Evolutionary conservation across 1,140 invertebrate species (phyloP).

Genomic region (Zophobas atratus): DNA sequence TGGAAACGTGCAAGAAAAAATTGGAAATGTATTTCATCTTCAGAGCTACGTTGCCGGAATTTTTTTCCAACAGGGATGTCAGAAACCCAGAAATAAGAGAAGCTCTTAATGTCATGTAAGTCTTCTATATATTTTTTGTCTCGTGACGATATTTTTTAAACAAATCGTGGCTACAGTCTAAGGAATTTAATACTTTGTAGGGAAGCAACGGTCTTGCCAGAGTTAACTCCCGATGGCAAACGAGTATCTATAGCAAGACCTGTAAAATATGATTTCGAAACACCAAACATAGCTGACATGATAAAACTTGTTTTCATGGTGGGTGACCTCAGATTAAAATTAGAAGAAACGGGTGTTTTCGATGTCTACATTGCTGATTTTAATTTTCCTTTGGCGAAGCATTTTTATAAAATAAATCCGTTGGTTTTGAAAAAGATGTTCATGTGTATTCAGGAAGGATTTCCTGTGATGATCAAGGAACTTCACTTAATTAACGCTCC

Average conservation of each 20-base stretch:
- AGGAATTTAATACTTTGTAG: background rate
- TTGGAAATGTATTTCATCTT: constrained; percentile 84
- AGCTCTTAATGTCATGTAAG: constrained; percentile 79
- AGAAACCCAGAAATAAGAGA: constrained; percentile 77
- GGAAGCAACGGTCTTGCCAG: background rate
- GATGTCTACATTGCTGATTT: constrained; percentile 85
- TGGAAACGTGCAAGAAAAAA: constrained; percentile 84
- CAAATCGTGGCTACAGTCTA: background rate
- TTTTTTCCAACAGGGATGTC: constrained; percentile 82
- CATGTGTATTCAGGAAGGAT: constrained; percentile 74
- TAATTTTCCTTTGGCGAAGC: constrained; percentile 76
- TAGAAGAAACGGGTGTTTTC: constrained; percentile 80
- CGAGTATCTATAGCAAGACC: background rate
- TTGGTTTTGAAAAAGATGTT: constrained; percentile 80
- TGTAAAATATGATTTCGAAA: constrained; percentile 70
- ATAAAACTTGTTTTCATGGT: constrained; percentile 85
- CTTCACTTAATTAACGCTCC: constrained; percentile 80
- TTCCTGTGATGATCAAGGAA: constrained; percentile 79
- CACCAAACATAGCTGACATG: constrained; percentile 74
- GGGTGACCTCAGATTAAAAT: constrained; percentile 80
- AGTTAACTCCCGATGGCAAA: background rate
- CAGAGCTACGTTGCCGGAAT: constrained; percentile 84
- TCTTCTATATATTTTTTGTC: constrained; percentile 1
- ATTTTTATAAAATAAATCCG: constrained; percentile 84
- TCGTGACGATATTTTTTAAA: too few relatives aligned